Percentiles rank a stretch among this genome's conserved stretches.
These are phyloP conservation scores for Aleiodes alternator DNA, from an alignment of 2,888 invertebrate species.

Conservation along the genomic window DNA sequence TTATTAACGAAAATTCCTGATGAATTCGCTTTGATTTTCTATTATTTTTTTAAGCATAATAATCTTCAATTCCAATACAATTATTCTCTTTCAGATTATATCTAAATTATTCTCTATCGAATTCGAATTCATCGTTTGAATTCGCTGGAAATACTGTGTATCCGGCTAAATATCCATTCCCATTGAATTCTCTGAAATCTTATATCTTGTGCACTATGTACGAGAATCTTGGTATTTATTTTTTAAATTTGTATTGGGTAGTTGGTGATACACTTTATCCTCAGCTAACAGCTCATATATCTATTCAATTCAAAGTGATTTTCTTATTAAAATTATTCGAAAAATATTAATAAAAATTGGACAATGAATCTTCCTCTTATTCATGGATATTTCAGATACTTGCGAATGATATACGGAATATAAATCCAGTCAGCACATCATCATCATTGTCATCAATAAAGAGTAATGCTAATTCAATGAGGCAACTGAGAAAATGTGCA, in stretches of 20 bases:
- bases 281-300: not conserved
- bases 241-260: constrained; percentile 1
- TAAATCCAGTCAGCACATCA: too few relatives aligned
- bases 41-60: too few relatives aligned
- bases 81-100: not conserved
- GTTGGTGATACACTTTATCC: not conserved
- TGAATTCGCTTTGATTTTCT: too few relatives aligned
- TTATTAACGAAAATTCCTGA: too few relatives aligned
- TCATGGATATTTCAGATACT: too few relatives aligned
- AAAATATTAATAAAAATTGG: too few relatives aligned
- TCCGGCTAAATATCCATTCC: constrained; percentile 7
- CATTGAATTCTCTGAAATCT: not conserved
- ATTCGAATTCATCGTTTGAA: constrained; percentile 12
- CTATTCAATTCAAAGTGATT: constrained; percentile 21
- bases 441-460: too few relatives aligned
- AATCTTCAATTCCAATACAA: too few relatives aligned
- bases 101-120: not conserved
- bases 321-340: not conserved
- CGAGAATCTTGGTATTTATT: not conserved
- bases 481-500: too few relatives aligned
- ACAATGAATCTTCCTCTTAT: too few relatives aligned
- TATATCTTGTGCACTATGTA: not conserved
- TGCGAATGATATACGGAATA: too few relatives aligned
- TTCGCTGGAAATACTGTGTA: constrained; percentile 6
- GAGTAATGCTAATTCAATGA: too few relatives aligned